Conservation (phyloP, 2,113 vertebrate species). For the Elgaria multicarinata region DNA sequence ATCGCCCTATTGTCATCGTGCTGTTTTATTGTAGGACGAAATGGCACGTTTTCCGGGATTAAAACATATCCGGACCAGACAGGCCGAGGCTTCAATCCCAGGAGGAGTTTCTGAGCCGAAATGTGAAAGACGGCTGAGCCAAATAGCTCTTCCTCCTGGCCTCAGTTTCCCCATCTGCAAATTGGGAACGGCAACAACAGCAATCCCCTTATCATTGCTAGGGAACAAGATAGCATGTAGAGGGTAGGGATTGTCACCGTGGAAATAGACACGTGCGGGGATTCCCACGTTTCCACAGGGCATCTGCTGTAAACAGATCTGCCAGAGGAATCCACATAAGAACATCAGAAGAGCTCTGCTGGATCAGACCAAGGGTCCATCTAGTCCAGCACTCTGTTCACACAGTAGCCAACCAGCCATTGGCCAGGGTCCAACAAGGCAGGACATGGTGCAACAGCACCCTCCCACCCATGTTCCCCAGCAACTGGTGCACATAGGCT, state of each 20-base stretch:
- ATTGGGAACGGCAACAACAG: background rate
- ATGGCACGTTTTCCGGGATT: background rate
- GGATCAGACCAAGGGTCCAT: no score
- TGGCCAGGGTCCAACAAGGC: no score
- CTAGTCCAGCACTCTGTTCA: no score
- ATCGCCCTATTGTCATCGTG: rapidly evolving
- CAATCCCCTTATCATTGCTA: background rate
- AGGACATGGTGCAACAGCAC: no score
- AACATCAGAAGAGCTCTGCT: no score
- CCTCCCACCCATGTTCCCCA: no score
- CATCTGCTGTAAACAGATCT: background rate
- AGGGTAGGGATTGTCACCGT: no score
- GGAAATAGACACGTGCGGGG: no score
- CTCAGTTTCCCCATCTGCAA: background rate
- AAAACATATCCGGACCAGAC: background rate
- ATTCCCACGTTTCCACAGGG: background rate
- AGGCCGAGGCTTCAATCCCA: background rate
- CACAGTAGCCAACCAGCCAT: no score
- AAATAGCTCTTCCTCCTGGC: background rate
- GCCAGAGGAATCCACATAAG: no score
- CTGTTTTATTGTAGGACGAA: constrained; percentile 9
- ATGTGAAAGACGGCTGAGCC: no score
- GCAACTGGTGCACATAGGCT: no score
- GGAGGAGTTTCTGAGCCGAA: background rate
- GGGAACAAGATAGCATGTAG: background rate